A percentile compares a stretch with the other conserved stretches of the same genome.
Evolutionary conservation across 2,888 invertebrate species (phyloP).

Genomic region (Brachyopa scutellaris): DNA sequence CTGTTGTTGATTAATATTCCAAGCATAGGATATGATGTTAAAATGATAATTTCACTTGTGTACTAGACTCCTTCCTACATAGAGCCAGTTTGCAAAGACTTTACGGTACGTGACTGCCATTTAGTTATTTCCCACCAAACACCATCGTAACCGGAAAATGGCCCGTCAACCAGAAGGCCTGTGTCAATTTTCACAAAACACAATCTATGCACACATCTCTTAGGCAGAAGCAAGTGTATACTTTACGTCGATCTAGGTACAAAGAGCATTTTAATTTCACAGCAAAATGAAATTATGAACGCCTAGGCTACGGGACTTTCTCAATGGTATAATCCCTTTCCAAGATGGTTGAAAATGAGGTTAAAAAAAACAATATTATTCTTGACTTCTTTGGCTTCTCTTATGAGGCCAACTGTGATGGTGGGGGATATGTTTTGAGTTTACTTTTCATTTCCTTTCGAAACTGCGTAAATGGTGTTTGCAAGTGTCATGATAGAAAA

Average conservation of each 20-base stretch:
- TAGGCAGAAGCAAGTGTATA: too few relatives aligned
- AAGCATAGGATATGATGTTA: not conserved
- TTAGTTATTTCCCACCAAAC: not conserved
- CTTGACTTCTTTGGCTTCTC: not conserved
- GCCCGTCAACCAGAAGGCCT: slow-evolving; percentile 1
- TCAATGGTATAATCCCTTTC: not conserved
- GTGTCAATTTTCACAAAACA: not conserved
- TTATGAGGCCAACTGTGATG: not conserved
- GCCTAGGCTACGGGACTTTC: slow-evolving; percentile 3
- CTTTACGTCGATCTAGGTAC: too few relatives aligned
- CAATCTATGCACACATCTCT: too few relatives aligned
- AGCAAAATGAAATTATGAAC: slow-evolving; percentile 9
- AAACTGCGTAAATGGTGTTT: not conserved
- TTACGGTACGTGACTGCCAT: slow-evolving; percentile 23
- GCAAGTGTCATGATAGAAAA: not conserved
- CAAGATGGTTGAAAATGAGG: slow-evolving; percentile 6
- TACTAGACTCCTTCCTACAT: too few relatives aligned
- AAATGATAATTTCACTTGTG: slow-evolving; percentile 5
- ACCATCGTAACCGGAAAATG: not conserved
- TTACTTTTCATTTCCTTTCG: slow-evolving; percentile 17
- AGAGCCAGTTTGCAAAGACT: not conserved
- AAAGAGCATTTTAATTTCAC: not conserved
- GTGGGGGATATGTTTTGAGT: not conserved
- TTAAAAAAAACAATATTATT: slow-evolving; percentile 15
- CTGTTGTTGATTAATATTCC: too few relatives aligned